phyloP scores from a whole-genome alignment of 1,140 invertebrate genomes.

The Rhopalosiphum padi region DNA sequence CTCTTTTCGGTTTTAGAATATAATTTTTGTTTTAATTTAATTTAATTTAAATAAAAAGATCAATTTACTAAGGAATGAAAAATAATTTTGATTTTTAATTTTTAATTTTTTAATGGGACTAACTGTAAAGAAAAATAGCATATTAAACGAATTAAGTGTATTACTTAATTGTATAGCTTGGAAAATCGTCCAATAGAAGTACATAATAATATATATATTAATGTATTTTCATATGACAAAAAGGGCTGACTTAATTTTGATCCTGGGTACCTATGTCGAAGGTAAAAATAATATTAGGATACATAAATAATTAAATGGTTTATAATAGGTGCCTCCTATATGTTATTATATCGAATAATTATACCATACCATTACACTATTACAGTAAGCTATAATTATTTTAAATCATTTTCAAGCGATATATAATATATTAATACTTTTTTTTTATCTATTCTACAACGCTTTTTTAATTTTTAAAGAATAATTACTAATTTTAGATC shows the following conservation, averaged over 20 bases:
- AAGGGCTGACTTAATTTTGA: neutral
- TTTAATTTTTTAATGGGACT: no score
- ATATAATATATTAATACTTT: neutral
- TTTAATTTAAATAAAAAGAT: no score
- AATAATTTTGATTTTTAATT: no score
- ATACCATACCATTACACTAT: neutral
- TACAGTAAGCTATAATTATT: neutral
- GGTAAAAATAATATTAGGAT: conserved; percentile 7
- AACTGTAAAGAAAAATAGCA: neutral
- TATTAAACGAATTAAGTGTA: neutral
- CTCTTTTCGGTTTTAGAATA: no score
- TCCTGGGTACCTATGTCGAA: neutral
- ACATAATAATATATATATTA: neutral
- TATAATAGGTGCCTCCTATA: neutral
- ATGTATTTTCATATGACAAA: neutral
- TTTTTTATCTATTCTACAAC: neutral
- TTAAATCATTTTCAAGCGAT: neutral
- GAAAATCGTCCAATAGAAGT: neutral
- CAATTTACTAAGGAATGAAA: no score
- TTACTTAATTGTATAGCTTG: neutral
- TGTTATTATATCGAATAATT: neutral
- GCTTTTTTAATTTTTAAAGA: neutral
- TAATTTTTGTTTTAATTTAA: no score
- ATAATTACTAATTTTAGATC: neutral
- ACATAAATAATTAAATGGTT: conserved; percentile 4